Conservation (phyloP, 1,140 invertebrate species). For the Thaumatotibia leucotreta region DNA sequence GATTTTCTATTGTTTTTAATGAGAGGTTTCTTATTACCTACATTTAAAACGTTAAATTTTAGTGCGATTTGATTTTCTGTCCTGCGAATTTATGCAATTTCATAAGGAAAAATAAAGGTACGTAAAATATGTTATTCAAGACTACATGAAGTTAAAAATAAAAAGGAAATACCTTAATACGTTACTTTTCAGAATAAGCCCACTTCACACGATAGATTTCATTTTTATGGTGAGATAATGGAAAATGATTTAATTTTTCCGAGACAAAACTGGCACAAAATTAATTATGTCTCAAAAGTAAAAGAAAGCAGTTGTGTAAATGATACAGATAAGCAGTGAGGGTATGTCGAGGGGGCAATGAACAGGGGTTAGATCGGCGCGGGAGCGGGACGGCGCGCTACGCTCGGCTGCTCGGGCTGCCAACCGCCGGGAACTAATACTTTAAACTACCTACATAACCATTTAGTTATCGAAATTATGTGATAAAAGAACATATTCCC, state of each 20-base stretch:
- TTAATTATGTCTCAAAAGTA: not conserved
- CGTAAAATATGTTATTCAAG: too few species aligned
- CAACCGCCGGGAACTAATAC: not conserved
- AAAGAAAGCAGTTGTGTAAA: slow-evolving; percentile 1
- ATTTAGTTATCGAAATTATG: not conserved
- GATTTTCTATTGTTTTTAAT: too few species aligned
- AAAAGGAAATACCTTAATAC: too few species aligned
- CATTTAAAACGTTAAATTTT: too few species aligned
- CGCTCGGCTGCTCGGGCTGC: slow-evolving; percentile 7
- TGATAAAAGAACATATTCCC: not conserved
- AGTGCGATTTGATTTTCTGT: too few species aligned
- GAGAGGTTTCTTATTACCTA: too few species aligned
- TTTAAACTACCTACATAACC: not conserved
- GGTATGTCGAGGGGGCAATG: slow-evolving; percentile 25
- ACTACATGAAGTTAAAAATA: too few species aligned
- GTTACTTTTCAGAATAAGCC: too few species aligned
- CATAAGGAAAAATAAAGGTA: too few species aligned
- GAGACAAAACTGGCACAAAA: not conserved
- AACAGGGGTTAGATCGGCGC: slow-evolving; percentile 37
- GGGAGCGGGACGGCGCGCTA: slow-evolving; percentile 27
- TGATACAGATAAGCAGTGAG: slow-evolving; percentile 14
- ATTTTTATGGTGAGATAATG: too few species aligned
- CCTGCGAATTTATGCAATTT: too few species aligned
- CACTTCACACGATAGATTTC: too few species aligned
- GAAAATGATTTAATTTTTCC: not conserved